A percentile compares a stretch with the other conserved stretches of the same genome.
phyloP scores from a whole-genome alignment of 2,113 vertebrate species.

The Raja brachyura region DNA sequence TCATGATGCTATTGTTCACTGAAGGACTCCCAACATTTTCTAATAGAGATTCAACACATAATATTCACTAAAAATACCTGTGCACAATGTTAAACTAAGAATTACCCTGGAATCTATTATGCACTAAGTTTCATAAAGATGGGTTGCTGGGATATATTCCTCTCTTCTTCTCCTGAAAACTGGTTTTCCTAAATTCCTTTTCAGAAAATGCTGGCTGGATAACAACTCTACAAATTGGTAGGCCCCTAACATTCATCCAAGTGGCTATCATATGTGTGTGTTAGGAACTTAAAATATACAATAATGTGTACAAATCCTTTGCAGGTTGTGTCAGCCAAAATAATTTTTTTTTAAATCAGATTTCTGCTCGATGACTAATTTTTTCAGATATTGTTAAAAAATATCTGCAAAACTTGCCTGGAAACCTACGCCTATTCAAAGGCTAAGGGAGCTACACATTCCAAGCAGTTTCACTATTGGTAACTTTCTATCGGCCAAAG shows the following conservation, averaged over 20 bases:
- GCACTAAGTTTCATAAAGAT: background rate
- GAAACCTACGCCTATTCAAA: background rate
- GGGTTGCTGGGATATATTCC: background rate
- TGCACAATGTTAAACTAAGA: background rate
- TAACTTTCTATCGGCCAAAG: too few relatives aligned
- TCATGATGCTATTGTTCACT: too few relatives aligned
- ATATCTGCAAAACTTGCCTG: background rate
- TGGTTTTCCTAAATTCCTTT: background rate
- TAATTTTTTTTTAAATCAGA: background rate
- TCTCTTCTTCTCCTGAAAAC: background rate
- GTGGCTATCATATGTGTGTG: background rate
- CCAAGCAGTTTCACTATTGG: too few relatives aligned
- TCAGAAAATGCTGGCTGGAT: background rate
- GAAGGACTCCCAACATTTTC: too few relatives aligned
- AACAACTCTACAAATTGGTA: background rate
- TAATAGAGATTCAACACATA: too few relatives aligned
- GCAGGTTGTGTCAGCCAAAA: background rate
- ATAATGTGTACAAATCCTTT: background rate
- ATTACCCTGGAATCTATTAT: background rate
- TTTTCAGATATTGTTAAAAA: background rate
- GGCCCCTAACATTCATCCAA: background rate
- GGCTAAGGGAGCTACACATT: background rate
- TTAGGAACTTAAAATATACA: background rate
- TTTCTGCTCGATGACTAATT: background rate
- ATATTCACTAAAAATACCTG: too few relatives aligned